phyloP scores from a whole-genome alignment of 2,797 vertebrate genomes.

The Melanotaenia nigrans region DNA sequence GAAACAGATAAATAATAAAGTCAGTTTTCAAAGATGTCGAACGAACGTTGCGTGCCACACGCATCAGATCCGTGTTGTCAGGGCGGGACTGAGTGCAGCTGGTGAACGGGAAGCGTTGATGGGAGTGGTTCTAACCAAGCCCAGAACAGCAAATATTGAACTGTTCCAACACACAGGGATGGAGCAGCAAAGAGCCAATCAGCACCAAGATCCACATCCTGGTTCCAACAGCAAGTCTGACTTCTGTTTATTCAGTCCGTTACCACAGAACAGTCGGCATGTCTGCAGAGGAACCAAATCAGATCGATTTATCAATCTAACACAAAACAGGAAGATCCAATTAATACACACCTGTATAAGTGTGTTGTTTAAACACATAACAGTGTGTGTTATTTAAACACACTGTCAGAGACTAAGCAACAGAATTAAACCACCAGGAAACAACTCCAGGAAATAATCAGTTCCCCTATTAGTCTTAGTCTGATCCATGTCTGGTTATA shows the following conservation, averaged over 20 bases:
- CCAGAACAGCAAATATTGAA: slow-evolving; percentile 82
- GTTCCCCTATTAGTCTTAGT: no score
- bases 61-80: slow-evolving; percentile 80
- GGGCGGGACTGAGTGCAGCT: slow-evolving; percentile 70
- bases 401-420: no score
- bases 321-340: slow-evolving; percentile 81
- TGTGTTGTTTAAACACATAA: no score
- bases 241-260: not conserved
- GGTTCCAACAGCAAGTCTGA: not conserved
- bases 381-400: no score
- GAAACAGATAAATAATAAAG: not conserved
- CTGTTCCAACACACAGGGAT: slow-evolving; percentile 18
- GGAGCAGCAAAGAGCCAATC: slow-evolving; percentile 24
- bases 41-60: slow-evolving; percentile 12
- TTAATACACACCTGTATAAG: no score
- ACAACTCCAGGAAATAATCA: no score
- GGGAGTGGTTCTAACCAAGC: slow-evolving; percentile 67
- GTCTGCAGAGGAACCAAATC: no score
- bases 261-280: no score
- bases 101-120: slow-evolving; percentile 55
- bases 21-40: not conserved
- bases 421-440: no score
- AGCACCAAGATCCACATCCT: slow-evolving; percentile 70
- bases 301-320: no score
- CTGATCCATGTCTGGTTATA: no score